Conservation (phyloP, 92 coral and sea anemone genomes). For the Bergia sp. region DNA sequence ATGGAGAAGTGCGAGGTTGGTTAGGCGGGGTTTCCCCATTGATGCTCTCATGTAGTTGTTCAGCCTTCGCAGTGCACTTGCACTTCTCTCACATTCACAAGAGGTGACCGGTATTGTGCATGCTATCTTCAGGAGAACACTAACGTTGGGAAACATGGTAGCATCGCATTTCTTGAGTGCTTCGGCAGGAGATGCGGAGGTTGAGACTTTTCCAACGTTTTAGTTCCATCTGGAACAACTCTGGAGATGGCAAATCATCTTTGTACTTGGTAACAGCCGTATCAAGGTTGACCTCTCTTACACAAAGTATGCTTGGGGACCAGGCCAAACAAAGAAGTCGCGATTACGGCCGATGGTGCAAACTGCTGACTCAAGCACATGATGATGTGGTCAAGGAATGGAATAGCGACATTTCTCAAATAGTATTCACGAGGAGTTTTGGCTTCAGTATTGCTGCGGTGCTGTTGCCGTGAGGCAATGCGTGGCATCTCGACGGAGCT, state of each 20-base stretch:
- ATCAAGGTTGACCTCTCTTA: constrained; percentile 28
- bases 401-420: constrained; percentile 21
- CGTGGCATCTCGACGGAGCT: no score
- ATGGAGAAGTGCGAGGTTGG: constrained; percentile 38
- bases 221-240: constrained; percentile 39
- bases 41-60: no score
- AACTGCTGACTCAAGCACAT: constrained; percentile 29
- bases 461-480: no score
- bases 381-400: background rate
- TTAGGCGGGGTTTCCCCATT: no score
- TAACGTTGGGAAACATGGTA: constrained; percentile 10
- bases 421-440: constrained; percentile 36
- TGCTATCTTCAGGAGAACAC: constrained; percentile 6
- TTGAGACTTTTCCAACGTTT: background rate
- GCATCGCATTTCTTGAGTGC: constrained; percentile 31
- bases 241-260: constrained; percentile 33
- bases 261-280: constrained; percentile 30
- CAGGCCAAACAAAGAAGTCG: no score
- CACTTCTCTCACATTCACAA: background rate
- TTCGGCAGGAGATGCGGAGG: constrained; percentile 13
- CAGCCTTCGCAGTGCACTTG: no score
- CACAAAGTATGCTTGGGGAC: no score
- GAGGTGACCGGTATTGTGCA: background rate
- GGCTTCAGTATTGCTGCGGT: constrained; percentile 1
- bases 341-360: background rate